Conservation (phyloP, 1,140 invertebrate species). For the Dolichoris vasculosae region DNA sequence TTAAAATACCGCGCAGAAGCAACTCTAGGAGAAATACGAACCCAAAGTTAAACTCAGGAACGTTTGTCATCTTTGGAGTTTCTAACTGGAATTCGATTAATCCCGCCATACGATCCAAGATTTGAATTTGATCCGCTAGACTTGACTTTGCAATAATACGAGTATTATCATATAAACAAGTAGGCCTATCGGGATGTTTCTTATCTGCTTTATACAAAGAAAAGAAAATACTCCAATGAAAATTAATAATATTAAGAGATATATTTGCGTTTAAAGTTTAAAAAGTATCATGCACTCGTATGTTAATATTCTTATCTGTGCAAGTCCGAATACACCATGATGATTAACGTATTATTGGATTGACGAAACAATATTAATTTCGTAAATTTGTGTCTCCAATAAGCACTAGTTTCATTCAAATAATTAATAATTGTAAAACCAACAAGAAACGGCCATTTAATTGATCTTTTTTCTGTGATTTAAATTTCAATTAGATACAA, state of each 20-base stretch:
- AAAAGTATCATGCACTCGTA: not conserved
- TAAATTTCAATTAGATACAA: too few relatives aligned
- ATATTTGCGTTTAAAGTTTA: not conserved
- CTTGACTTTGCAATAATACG: not conserved
- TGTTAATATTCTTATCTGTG: not conserved
- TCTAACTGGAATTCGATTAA: too few relatives aligned
- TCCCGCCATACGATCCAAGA: not conserved
- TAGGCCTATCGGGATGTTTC: not conserved
- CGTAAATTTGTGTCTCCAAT: not conserved
- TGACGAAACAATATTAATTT: not conserved
- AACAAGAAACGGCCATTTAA: too few relatives aligned
- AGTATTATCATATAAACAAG: not conserved
- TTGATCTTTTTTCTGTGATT: too few relatives aligned
- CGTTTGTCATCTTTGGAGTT: not conserved
- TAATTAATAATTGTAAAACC: too few relatives aligned
- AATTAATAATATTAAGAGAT: not conserved
- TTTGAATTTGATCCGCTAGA: not conserved
- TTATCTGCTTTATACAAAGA: not conserved
- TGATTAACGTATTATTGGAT: not conserved
- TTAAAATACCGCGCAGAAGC: not conserved
- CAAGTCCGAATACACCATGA: not conserved
- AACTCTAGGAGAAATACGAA: too few relatives aligned
- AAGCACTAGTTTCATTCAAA: not conserved
- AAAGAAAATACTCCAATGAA: not conserved
- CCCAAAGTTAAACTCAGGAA: not conserved